Conservation (phyloP, 2,113 vertebrate genomes). For the Gobio gobio region DNA sequence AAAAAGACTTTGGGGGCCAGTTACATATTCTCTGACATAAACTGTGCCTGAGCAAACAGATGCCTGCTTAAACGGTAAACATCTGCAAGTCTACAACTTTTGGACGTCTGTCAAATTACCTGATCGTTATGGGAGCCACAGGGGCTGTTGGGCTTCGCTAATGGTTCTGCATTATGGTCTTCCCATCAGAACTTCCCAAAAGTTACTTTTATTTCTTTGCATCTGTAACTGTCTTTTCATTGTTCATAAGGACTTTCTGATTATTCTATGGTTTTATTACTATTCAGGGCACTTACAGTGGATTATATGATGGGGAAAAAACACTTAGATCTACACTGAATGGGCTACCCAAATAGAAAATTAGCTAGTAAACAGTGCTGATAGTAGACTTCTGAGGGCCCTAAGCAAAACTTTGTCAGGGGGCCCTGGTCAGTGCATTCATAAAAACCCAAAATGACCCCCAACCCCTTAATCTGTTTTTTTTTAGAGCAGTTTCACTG, state of each 20-base stretch:
- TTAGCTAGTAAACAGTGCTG: neutral
- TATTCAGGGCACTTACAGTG: neutral
- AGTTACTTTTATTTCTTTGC: slow-evolving; percentile 17
- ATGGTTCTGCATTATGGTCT: slow-evolving; percentile 72
- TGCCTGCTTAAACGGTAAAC: slow-evolving; percentile 78
- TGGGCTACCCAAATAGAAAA: neutral
- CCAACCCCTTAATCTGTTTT: neutral
- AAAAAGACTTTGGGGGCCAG: slow-evolving; percentile 76
- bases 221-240: slow-evolving; percentile 43
- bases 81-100: slow-evolving; percentile 79
- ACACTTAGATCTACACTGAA: neutral
- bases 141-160: slow-evolving; percentile 65
- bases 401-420: neutral
- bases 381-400: neutral
- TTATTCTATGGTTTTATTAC: neutral
- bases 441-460: neutral
- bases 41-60: slow-evolving; percentile 79
- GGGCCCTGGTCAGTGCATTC: neutral
- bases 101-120: slow-evolving; percentile 78
- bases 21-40: slow-evolving; percentile 75
- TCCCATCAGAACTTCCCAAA: slow-evolving; percentile 34
- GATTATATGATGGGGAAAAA: neutral
- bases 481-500: neutral
- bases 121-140: slow-evolving; percentile 73
- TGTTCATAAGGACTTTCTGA: slow-evolving; percentile 48